Conservation (phyloP, 2,888 invertebrate genomes). For the Oscheius sp. region DNA sequence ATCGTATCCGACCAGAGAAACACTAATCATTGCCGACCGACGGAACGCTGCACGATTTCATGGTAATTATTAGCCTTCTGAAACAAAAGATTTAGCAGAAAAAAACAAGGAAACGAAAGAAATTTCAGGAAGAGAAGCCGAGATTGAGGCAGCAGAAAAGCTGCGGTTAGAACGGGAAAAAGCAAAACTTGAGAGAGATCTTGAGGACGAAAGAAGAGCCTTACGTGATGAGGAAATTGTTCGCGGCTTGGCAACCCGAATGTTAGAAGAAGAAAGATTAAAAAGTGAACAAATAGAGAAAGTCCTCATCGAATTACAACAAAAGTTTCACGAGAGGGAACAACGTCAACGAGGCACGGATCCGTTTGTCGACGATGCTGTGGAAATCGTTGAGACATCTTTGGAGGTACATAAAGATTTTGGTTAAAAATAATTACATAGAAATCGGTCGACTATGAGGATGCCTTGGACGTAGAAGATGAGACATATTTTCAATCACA, state of each 20-base stretch:
- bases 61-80: background rate
- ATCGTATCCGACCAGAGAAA: background rate
- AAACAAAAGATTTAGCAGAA: background rate
- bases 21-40: conserved; percentile 4
- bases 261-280: conserved; percentile 58
- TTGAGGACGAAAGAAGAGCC: conserved; percentile 54
- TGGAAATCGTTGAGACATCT: background rate
- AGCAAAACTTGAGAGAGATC: conserved; percentile 36
- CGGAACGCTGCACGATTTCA: conserved; percentile 16
- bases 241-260: conserved; percentile 54
- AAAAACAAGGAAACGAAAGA: no score
- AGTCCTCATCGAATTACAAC: conserved; percentile 49
- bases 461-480: conserved; percentile 31
- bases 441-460: conserved; percentile 19
- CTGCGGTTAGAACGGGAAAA: conserved; percentile 41
- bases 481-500: conserved; percentile 3
- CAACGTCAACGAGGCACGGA: background rate
- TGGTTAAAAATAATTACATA: background rate
- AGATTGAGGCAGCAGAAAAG: conserved; percentile 22
- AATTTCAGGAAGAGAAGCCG: conserved; percentile 31
- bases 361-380: background rate
- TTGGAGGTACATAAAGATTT: background rate
- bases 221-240: conserved; percentile 59
- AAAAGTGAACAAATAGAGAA: conserved; percentile 55
- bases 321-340: conserved; percentile 43